Evolutionary conservation across 2,888 invertebrate genomes (phyloP).

Genomic region (Sarcophaga carnaria): DNA sequence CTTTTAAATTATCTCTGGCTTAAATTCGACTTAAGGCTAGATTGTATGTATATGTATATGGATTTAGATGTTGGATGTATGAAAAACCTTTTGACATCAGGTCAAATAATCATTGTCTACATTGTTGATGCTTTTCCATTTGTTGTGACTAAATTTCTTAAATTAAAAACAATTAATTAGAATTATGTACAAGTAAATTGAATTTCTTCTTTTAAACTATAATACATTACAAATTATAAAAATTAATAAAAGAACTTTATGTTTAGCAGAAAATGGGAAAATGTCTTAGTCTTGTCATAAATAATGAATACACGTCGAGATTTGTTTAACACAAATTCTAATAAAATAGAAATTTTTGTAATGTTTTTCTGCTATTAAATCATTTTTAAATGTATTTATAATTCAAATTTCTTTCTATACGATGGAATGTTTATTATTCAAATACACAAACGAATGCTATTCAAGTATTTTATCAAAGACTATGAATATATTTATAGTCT

Average conservation of each 20-base stretch:
- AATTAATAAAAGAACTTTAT: constrained; percentile 5
- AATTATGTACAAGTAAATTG: constrained; percentile 43
- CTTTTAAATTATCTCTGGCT: constrained; percentile 24
- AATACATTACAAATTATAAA: constrained; percentile 40
- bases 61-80: constrained; percentile 13
- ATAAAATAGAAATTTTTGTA: constrained; percentile 29
- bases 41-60: constrained; percentile 19
- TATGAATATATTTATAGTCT: too few species aligned
- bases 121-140: neutral
- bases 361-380: neutral
- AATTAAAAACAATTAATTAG: constrained; percentile 21
- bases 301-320: constrained; percentile 31
- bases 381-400: too few species aligned
- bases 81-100: constrained; percentile 56
- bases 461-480: too few species aligned
- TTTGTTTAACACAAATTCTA: constrained; percentile 8
- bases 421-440: constrained; percentile 34
- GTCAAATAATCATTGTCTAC: constrained; percentile 50
- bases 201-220: constrained; percentile 11
- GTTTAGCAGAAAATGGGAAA: constrained; percentile 37
- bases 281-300: neutral
- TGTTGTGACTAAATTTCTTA: constrained; percentile 28
- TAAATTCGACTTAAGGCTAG: constrained; percentile 66
- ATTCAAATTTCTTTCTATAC: neutral
- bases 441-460: too few species aligned